Evolutionary conservation across 2,113 vertebrate genomes (phyloP).

Genomic region (Myotis lucifugus): DNA sequence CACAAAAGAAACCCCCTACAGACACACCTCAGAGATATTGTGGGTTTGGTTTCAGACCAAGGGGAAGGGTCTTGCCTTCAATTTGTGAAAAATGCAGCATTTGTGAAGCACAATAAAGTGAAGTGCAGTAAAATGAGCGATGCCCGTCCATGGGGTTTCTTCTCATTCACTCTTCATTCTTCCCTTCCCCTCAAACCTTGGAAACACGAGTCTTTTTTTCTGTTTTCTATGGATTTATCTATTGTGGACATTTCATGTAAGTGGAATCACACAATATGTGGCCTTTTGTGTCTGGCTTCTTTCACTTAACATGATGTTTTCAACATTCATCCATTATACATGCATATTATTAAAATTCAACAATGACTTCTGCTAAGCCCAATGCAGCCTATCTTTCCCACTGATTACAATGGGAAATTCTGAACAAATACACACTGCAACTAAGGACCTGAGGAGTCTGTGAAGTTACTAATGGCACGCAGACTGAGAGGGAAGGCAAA

Average conservation of each 20-base stretch:
- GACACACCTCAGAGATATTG: neutral
- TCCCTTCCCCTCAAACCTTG: no score
- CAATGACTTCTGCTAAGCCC: neutral
- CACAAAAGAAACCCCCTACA: neutral
- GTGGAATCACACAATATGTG: no score
- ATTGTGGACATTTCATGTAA: no score
- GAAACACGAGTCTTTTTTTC: no score
- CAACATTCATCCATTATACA: neutral
- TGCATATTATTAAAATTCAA: neutral
- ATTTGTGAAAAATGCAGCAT: no score
- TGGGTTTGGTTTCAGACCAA: neutral
- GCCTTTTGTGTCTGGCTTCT: neutral
- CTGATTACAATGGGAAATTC: neutral
- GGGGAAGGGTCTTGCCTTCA: no score
- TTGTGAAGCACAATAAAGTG: no score
- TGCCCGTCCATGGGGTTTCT: no score
- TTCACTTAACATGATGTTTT: neutral
- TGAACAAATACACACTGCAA: neutral
- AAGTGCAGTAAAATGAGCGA: no score
- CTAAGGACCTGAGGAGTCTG: neutral
- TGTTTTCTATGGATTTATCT: no score
- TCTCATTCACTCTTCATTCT: no score
- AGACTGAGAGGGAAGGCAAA: neutral
- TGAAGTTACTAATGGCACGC: neutral
- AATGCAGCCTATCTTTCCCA: neutral